Evolutionary conservation across 2,113 vertebrate species (phyloP).

Genomic region (Butorides virescens): DNA sequence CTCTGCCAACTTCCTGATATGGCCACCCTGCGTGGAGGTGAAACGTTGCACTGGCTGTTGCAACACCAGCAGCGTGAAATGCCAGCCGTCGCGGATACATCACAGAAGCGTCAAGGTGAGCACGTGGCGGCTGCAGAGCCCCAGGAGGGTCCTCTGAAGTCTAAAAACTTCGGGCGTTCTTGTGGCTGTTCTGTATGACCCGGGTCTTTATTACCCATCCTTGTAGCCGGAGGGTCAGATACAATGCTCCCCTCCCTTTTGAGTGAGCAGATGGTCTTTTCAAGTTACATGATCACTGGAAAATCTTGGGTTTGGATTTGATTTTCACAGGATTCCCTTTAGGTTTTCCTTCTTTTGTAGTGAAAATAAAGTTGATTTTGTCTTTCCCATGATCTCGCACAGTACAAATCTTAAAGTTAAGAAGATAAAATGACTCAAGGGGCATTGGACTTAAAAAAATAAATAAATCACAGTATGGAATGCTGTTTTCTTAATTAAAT

Average conservation of each 20-base stretch:
- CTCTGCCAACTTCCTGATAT: constrained; percentile 97
- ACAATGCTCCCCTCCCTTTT: fast-evolving
- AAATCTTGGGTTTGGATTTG: not conserved
- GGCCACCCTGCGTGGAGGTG: constrained; percentile 98
- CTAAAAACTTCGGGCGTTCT: not conserved
- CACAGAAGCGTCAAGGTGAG: constrained; percentile 96
- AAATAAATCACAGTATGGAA: constrained; percentile 48
- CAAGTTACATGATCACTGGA: not conserved
- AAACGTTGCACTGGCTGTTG: constrained; percentile 96
- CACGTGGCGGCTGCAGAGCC: not conserved
- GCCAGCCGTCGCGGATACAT: constrained; percentile 90
- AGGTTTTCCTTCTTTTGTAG: not conserved
- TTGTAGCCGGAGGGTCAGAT: fast-evolving
- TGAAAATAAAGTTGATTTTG: constrained; percentile 22
- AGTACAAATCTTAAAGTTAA: constrained; percentile 40
- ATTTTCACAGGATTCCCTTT: constrained; percentile 27
- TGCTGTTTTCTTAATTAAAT: constrained; percentile 50
- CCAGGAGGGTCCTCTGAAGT: fast-evolving
- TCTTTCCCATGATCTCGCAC: constrained; percentile 48
- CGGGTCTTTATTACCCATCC: not conserved
- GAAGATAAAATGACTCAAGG: constrained; percentile 57
- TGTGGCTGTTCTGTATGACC: not conserved
- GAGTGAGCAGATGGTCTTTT: not conserved
- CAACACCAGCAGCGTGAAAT: constrained; percentile 94
- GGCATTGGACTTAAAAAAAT: constrained; percentile 57